phyloP scores from a whole-genome alignment of 2,797 vertebrate species.

The Vultur gryphus region DNA sequence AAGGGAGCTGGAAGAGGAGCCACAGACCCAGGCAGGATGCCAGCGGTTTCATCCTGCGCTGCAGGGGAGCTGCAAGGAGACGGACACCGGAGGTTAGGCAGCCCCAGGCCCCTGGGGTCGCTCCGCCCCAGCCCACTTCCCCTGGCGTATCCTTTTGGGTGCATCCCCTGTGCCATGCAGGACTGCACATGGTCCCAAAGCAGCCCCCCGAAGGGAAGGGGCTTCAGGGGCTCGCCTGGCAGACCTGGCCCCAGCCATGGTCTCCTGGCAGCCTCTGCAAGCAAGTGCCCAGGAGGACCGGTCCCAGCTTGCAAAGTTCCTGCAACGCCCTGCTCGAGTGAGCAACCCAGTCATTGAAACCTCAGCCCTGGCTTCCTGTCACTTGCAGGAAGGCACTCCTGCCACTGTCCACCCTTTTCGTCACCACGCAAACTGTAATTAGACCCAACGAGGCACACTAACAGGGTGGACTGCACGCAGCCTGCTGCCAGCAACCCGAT shows the following conservation, averaged over 20 bases:
- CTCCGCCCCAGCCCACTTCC: not conserved
- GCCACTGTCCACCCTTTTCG: conserved; percentile 35
- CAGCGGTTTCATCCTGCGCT: conserved; percentile 53
- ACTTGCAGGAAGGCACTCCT: conserved; percentile 38
- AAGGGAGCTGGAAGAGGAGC: conserved; percentile 71
- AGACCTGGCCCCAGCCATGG: not conserved
- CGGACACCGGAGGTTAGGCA: conserved; percentile 31
- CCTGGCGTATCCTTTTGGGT: not conserved
- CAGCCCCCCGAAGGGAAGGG: not conserved
- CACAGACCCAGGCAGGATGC: conserved; percentile 67
- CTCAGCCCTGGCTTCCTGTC: not conserved
- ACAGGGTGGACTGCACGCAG: not conserved
- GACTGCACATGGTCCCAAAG: not conserved
- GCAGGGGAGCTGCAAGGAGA: conserved; percentile 55
- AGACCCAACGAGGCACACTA: not conserved
- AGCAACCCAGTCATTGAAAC: conserved; percentile 19
- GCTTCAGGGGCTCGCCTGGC: not conserved
- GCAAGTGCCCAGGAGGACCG: not conserved
- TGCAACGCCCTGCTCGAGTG: not conserved
- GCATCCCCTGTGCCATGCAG: not conserved
- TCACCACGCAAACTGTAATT: conserved; percentile 17
- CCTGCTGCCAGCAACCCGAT: conserved; percentile 33
- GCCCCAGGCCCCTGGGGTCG: not conserved
- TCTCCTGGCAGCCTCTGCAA: not conserved
- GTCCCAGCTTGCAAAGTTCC: not conserved